Evolutionary conservation across 1,140 invertebrate genomes (phyloP).

Genomic region (Ruditapes philippinarum): DNA sequence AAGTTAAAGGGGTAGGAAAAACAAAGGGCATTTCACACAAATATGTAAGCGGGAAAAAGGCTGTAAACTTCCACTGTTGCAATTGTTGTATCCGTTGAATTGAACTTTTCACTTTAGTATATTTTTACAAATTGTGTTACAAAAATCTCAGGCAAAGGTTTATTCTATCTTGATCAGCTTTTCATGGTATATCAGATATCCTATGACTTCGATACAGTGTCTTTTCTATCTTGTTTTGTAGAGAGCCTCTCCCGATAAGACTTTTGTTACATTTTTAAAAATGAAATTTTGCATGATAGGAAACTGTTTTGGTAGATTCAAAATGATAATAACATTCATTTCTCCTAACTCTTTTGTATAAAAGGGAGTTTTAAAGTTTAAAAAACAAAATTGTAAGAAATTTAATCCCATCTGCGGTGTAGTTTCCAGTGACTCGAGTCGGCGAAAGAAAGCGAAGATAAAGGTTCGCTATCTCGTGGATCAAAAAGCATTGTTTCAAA

Average conservation of each 20-base stretch:
- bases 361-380: conserved; percentile 32
- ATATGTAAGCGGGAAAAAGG: too few relatives aligned
- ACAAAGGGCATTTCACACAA: too few relatives aligned
- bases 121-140: background rate
- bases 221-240: background rate
- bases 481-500: conserved; percentile 2
- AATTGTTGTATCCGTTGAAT: too few relatives aligned
- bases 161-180: background rate
- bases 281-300: conserved; percentile 22
- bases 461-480: background rate
- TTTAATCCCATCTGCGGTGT: background rate
- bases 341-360: background rate
- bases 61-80: too few relatives aligned
- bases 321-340: conserved; percentile 16
- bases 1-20: too few relatives aligned
- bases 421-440: background rate
- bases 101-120: too few relatives aligned
- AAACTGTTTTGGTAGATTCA: background rate
- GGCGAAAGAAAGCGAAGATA: background rate
- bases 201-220: background rate
- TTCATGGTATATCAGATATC: background rate
- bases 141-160: background rate
- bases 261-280: background rate
- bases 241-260: background rate
- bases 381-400: conserved; percentile 4